A percentile compares a stretch with the other conserved stretches of the same genome.
Evolutionary conservation across 1,140 invertebrate genomes (phyloP).

Genomic region (Bombus balteatus): DNA sequence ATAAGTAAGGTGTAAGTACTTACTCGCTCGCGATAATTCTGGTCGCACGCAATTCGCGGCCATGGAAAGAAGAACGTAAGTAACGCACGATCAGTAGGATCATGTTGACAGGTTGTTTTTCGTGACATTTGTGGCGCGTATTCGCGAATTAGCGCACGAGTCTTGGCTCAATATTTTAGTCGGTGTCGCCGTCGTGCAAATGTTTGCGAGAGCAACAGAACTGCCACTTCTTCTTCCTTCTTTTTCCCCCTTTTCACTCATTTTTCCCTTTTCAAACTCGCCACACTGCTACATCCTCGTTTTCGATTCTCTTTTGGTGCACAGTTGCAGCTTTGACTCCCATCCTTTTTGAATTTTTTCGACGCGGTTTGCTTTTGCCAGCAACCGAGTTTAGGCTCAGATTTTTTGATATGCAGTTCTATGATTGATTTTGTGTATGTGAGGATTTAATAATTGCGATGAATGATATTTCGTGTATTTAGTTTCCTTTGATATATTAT

Average conservation of each 20-base stretch:
- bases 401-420: neutral
- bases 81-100: slow-evolving; percentile 6
- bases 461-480: neutral
- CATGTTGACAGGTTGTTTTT: slow-evolving; percentile 31
- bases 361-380: neutral
- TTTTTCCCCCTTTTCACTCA: neutral
- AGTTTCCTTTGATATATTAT: no score
- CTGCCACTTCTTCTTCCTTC: neutral
- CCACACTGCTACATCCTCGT: neutral
- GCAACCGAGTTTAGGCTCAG: neutral
- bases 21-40: slow-evolving; percentile 27
- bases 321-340: neutral
- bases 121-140: slow-evolving; percentile 6
- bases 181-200: slow-evolving; percentile 55
- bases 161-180: slow-evolving; percentile 46
- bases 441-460: neutral
- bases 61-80: neutral
- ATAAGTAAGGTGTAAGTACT: no score
- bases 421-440: neutral
- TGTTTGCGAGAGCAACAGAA: slow-evolving; percentile 53
- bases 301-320: slow-evolving; percentile 22
- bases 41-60: neutral
- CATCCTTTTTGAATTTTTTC: neutral
- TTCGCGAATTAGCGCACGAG: slow-evolving; percentile 54
- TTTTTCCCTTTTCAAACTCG: slow-evolving; percentile 13